Conservation (phyloP, 2,888 invertebrate genomes). For the Scaptomyza cyrtandrae region DNA sequence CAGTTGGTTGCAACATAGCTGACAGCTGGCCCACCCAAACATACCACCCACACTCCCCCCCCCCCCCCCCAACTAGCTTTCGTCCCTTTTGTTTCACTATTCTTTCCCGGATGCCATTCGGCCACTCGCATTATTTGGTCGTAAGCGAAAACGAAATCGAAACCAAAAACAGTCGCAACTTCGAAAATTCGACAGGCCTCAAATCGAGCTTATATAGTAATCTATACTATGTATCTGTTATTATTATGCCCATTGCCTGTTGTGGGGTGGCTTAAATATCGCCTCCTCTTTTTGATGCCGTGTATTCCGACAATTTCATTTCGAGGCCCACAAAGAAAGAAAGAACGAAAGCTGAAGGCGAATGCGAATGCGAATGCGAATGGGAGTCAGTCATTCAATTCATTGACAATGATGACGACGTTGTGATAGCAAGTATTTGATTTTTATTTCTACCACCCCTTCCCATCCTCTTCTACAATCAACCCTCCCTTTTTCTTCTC, state of each 20-base stretch:
- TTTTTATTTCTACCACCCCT: constrained; percentile 21
- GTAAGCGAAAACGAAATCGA: constrained; percentile 30
- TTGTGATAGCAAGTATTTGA: constrained; percentile 72
- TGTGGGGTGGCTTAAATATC: constrained; percentile 5
- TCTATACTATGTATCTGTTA: constrained; percentile 15
- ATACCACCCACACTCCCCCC: background rate
- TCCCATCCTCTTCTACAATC: background rate
- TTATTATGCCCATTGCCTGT: constrained; percentile 48
- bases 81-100: background rate
- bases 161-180: constrained; percentile 9
- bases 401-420: constrained; percentile 77
- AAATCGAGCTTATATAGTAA: constrained; percentile 20
- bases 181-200: constrained; percentile 24
- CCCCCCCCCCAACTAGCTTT: too few relatives aligned
- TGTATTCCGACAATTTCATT: constrained; percentile 73
- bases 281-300: constrained; percentile 52
- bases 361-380: constrained; percentile 34
- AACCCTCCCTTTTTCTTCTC: background rate
- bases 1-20: constrained; percentile 1
- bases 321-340: constrained; percentile 37
- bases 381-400: constrained; percentile 70
- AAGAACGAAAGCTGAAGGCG: constrained; percentile 28
- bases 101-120: constrained; percentile 25
- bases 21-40: constrained; percentile 9
- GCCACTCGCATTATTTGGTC: constrained; percentile 47